Conservation (phyloP, 2,888 invertebrate species). For the Andricus quercusramuli region DNA sequence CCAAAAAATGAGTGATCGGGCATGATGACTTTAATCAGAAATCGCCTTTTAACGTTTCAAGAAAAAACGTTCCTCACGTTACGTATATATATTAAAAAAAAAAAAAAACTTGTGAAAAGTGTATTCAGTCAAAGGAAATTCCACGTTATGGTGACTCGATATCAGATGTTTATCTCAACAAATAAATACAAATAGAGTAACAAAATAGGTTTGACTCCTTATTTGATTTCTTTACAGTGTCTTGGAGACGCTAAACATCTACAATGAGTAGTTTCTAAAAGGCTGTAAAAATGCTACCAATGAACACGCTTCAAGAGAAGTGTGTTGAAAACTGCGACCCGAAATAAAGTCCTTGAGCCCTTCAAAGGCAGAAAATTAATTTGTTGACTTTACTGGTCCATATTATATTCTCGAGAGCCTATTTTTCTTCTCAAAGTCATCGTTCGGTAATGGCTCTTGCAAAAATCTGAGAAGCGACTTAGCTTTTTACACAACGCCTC, state of each 20-base stretch:
- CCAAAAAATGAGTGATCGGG: neutral
- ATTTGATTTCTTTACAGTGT: constrained; percentile 58
- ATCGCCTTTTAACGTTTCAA: neutral
- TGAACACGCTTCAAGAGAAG: neutral
- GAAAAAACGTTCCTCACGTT: neutral
- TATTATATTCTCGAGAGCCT: neutral
- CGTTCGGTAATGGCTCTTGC: neutral
- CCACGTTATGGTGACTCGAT: neutral
- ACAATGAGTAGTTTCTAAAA: constrained; percentile 43
- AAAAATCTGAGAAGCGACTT: neutral
- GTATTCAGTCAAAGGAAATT: neutral
- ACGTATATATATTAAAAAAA: neutral
- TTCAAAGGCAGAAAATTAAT: neutral
- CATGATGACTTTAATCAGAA: neutral
- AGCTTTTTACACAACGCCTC: neutral
- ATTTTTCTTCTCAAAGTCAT: neutral
- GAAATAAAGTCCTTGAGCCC: neutral
- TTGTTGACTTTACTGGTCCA: constrained; percentile 1
- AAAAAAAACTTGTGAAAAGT: neutral
- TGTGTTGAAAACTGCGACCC: neutral
- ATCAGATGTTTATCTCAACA: neutral
- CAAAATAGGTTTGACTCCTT: constrained; percentile 60
- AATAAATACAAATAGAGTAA: constrained; percentile 48
- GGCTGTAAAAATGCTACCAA: constrained; percentile 17
- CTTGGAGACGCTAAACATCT: constrained; percentile 50